phyloP scores from a whole-genome alignment of 1,140 invertebrate genomes.

The Metaphire vulgaris region DNA sequence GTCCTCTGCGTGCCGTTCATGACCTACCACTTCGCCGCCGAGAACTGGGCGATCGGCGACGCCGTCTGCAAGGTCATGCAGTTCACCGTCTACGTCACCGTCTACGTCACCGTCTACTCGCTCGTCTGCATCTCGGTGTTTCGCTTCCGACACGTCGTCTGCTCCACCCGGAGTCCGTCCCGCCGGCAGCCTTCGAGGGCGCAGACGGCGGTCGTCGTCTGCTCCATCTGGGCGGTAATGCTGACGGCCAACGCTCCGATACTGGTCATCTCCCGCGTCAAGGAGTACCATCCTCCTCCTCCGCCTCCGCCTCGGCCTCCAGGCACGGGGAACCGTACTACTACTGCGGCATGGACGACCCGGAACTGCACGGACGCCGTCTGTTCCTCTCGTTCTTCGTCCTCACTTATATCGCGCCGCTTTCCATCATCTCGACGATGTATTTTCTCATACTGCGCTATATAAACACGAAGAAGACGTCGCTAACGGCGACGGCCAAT shows the following conservation, averaged over 20 bases:
- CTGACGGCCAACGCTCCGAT: slow-evolving; percentile 15
- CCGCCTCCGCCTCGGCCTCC: background rate
- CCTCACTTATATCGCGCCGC: slow-evolving; percentile 18
- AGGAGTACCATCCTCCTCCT: background rate
- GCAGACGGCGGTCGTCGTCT: background rate
- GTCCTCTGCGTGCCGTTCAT: slow-evolving; percentile 26
- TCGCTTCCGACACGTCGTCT: slow-evolving; percentile 21
- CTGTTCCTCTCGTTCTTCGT: slow-evolving; percentile 24
- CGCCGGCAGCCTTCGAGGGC: background rate
- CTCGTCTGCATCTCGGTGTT: slow-evolving; percentile 74
- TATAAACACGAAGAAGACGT: background rate
- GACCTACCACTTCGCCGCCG: slow-evolving; percentile 24
- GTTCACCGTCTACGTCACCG: slow-evolving; percentile 60
- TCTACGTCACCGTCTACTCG: slow-evolving; percentile 83
- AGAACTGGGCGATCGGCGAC: slow-evolving; percentile 26
- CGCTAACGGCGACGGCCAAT: slow-evolving; percentile 1
- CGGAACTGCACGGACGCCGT: slow-evolving; percentile 3
- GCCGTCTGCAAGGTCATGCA: slow-evolving; percentile 20
- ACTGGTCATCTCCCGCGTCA: slow-evolving; percentile 20
- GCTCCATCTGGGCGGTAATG: slow-evolving; percentile 18
- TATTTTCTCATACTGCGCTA: slow-evolving; percentile 19
- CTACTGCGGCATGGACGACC: slow-evolving; percentile 24
- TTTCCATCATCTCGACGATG: slow-evolving; percentile 19
- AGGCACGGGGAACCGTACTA: too few species aligned
- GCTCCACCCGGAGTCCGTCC: background rate